phyloP scores from a whole-genome alignment of 2,113 vertebrate genomes.

The Macquaria ambigua region DNA sequence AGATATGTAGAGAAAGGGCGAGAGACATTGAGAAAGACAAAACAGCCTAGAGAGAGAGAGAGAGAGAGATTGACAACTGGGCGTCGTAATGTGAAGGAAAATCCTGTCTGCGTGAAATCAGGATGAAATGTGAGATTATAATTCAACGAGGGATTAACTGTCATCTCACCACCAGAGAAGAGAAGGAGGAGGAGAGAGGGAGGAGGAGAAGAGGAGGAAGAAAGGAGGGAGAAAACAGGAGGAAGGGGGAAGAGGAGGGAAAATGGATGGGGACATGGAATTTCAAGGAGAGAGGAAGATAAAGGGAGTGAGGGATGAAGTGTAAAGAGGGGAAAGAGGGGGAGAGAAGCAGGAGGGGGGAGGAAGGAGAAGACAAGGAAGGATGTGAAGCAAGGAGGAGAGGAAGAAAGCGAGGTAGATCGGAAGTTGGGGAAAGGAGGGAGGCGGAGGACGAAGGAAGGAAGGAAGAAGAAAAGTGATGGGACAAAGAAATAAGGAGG shows the following conservation, averaged over 20 bases:
- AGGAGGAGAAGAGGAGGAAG: background rate
- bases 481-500: background rate
- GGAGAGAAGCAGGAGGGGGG: too few relatives aligned
- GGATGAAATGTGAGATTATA: conserved; percentile 77
- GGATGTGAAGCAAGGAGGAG: background rate
- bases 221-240: background rate
- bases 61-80: conserved; percentile 59
- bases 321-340: background rate
- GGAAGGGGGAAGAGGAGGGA: background rate
- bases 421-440: background rate
- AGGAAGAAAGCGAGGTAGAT: background rate
- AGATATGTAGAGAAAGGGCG: conserved; percentile 3
- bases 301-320: background rate
- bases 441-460: background rate
- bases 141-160: conserved; percentile 68
- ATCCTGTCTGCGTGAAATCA: conserved; percentile 70
- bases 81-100: conserved; percentile 60
- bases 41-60: background rate
- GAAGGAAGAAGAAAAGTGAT: background rate
- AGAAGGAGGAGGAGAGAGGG: background rate
- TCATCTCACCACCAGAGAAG: conserved; percentile 42
- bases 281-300: background rate
- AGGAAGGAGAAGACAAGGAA: background rate
- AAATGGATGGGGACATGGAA: background rate
- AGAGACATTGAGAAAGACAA: conserved; percentile 17